phyloP scores from a whole-genome alignment of 2,113 vertebrate species.

The Amphiprion ocellaris region DNA sequence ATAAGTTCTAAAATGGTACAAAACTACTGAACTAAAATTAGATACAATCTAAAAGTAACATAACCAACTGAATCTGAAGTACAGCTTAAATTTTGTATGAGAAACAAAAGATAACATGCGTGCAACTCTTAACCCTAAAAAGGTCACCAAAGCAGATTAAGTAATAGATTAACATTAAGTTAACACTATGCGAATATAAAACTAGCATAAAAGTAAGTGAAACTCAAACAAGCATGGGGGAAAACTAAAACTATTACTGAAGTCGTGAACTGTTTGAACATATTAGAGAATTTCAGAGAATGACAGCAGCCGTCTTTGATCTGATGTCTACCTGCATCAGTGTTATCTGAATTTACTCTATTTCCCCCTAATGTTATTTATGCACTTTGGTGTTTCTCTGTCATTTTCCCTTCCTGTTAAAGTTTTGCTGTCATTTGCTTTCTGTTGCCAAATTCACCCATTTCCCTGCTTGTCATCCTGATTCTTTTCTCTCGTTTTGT shows the following conservation, averaged over 20 bases:
- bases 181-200: background rate
- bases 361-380: conserved; percentile 42
- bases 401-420: conserved; percentile 26
- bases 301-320: conserved; percentile 40
- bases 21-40: background rate
- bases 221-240: background rate
- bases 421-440: conserved; percentile 47
- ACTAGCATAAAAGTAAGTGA: background rate
- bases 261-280: conserved; percentile 37
- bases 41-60: background rate
- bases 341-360: conserved; percentile 10
- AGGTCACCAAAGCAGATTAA: no score
- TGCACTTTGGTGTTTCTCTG: conserved; percentile 52
- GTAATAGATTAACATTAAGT: background rate
- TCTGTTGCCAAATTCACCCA: conserved; percentile 32
- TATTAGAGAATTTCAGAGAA: conserved; percentile 24
- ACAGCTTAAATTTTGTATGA: background rate
- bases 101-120: no score
- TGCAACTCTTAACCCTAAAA: no score
- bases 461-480: conserved; percentile 43
- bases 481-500: conserved; percentile 39
- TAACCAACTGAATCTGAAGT: no score
- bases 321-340: conserved; percentile 19
- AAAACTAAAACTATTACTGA: conserved; percentile 15
- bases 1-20: background rate